Percentiles rank a stretch among this genome's conserved stretches.
These are phyloP conservation scores for Acanthochromis polyacanthus DNA, from an alignment of 2,113 vertebrate species.

Conservation along the genomic window DNA sequence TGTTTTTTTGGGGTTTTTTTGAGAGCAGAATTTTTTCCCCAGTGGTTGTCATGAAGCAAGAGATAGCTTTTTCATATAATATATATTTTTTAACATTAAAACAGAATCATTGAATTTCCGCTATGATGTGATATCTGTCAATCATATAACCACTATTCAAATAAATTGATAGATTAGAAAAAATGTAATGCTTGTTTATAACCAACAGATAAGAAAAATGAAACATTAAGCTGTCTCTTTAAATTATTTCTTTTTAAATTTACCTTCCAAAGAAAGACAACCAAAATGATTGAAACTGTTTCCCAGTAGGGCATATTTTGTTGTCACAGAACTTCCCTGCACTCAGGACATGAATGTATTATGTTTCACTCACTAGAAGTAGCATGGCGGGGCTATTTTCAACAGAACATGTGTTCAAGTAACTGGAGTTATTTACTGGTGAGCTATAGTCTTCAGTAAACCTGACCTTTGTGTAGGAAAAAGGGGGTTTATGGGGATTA, in stretches of 20 bases:
- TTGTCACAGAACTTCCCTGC: slow-evolving; percentile 23
- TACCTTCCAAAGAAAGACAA: not conserved
- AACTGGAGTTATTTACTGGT: slow-evolving; percentile 38
- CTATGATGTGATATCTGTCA: not conserved
- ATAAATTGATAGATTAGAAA: not conserved
- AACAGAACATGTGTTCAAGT: slow-evolving; percentile 48
- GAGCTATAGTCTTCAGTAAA: slow-evolving; percentile 10
- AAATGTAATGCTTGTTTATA: not conserved
- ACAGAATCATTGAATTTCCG: not conserved
- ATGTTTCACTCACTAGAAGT: slow-evolving; percentile 44
- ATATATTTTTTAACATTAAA: slow-evolving; percentile 19
- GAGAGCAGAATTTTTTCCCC: not conserved
- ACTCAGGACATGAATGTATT: slow-evolving; percentile 33
- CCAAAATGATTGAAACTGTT: slow-evolving; percentile 11
- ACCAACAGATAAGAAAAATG: not conserved
- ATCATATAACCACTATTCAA: not conserved
- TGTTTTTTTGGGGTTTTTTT: not conserved
- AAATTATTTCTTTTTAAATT: not conserved
- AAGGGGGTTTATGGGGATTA: slow-evolving; percentile 46
- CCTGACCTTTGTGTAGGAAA: slow-evolving; percentile 16
- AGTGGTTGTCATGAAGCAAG: slow-evolving; percentile 11
- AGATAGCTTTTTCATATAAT: slow-evolving; percentile 11
- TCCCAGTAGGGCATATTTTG: slow-evolving; percentile 24
- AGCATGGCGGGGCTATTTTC: slow-evolving; percentile 45
- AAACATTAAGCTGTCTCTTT: not conserved